Evolutionary conservation across 2,797 vertebrate species (phyloP).

Genomic region (Pitangus sulphuratus): DNA sequence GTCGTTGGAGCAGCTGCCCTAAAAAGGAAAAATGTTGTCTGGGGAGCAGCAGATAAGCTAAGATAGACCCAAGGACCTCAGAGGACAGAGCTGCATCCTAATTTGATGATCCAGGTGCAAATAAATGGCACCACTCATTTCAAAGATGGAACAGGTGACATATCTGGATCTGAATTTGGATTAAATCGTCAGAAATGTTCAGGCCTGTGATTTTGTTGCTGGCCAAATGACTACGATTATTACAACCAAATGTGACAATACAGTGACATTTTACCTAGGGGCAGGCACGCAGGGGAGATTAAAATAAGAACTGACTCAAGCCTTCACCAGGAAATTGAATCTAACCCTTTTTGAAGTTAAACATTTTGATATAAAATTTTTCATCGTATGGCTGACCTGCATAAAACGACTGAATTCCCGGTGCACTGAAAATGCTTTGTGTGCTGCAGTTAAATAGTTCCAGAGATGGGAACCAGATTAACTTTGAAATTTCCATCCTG

Average conservation of each 20-base stretch:
- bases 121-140: slow-evolving; percentile 15
- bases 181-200: slow-evolving; percentile 24
- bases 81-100: neutral
- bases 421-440: neutral
- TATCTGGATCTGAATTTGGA: slow-evolving; percentile 47
- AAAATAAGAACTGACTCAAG: slow-evolving; percentile 42
- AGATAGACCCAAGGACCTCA: slow-evolving; percentile 32
- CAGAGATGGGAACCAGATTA: slow-evolving; percentile 45
- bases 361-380: slow-evolving; percentile 59
- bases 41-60: slow-evolving; percentile 51
- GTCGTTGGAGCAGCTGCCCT: slow-evolving; percentile 28
- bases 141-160: neutral
- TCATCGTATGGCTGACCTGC: slow-evolving; percentile 39
- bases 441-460: slow-evolving; percentile 23
- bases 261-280: slow-evolving; percentile 60
- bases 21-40: slow-evolving; percentile 37
- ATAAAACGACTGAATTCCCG: slow-evolving; percentile 19
- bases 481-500: slow-evolving; percentile 46
- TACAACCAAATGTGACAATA: slow-evolving; percentile 46
- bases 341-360: slow-evolving; percentile 62
- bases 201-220: slow-evolving; percentile 35
- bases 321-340: slow-evolving; percentile 49
- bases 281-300: slow-evolving; percentile 34
- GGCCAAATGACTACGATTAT: slow-evolving; percentile 24
- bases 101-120: slow-evolving; percentile 46